Conservation (phyloP, 2,888 invertebrate species). For the Eumacrocentrus americanus region DNA sequence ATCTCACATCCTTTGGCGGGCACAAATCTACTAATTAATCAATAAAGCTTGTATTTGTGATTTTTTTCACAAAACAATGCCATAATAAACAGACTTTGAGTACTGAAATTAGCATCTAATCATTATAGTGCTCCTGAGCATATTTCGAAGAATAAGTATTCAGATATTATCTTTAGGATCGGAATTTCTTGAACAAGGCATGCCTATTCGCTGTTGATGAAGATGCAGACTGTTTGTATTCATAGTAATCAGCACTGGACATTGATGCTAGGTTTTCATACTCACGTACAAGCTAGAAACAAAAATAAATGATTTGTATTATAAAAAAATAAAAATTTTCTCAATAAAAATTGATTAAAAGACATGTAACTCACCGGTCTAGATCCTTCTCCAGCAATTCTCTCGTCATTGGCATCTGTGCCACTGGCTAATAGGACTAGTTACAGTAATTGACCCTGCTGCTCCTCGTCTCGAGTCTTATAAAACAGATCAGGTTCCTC, state of each 20-base stretch:
- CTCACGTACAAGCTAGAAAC: slow-evolving; percentile 60
- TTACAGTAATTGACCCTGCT: slow-evolving; percentile 90
- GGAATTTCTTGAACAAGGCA: slow-evolving; percentile 96
- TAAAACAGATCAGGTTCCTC: slow-evolving; percentile 86
- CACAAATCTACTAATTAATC: too few species aligned
- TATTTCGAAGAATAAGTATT: neutral
- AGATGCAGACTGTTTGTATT: slow-evolving; percentile 66
- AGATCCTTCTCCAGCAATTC: slow-evolving; percentile 73
- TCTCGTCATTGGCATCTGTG: slow-evolving; percentile 95
- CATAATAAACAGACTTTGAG: too few species aligned
- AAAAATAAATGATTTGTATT: too few species aligned
- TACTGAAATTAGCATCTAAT: too few species aligned
- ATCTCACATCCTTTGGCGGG: too few species aligned
- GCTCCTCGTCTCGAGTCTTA: slow-evolving; percentile 86
- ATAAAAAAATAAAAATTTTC: slow-evolving; percentile 7
- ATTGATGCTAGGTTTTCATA: slow-evolving; percentile 81
- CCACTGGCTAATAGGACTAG: slow-evolving; percentile 94
- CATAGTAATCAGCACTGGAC: slow-evolving; percentile 92
- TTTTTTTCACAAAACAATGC: too few species aligned
- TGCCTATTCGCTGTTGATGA: slow-evolving; percentile 73
- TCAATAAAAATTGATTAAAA: neutral
- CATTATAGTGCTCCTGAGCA: too few species aligned
- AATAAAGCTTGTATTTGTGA: too few species aligned
- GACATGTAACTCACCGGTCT: slow-evolving; percentile 61
- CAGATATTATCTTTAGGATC: slow-evolving; percentile 63